phyloP scores from a whole-genome alignment of 2,113 vertebrate species.

The Lucifuga dentata region DNA sequence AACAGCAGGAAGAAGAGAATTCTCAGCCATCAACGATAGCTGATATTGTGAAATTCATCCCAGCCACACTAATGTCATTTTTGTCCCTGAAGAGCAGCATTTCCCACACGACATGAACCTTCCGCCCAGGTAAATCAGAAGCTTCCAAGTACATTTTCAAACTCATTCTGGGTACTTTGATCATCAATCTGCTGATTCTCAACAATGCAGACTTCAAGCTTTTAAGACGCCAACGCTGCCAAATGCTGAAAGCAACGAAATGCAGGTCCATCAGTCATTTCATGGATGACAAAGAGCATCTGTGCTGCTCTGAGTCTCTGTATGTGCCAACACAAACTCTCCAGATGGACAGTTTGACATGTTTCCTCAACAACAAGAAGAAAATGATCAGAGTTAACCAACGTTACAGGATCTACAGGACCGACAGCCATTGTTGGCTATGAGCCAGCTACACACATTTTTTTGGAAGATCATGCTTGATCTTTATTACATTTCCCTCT shows the following conservation, averaged over 20 bases:
- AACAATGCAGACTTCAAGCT: constrained; percentile 13
- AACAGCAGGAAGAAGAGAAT: not conserved
- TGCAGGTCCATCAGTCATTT: constrained; percentile 23
- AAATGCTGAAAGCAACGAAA: constrained; percentile 42
- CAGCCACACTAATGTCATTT: constrained; percentile 24
- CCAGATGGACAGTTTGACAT: constrained; percentile 34
- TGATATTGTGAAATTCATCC: constrained; percentile 6
- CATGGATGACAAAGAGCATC: constrained; percentile 4
- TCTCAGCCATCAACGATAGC: not conserved
- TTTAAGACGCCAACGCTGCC: constrained; percentile 10
- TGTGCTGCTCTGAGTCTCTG: not conserved
- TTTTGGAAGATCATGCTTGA: too few species aligned
- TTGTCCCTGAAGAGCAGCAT: not conserved
- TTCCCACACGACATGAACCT: constrained; percentile 28
- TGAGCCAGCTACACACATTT: too few species aligned
- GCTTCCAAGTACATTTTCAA: constrained; percentile 30
- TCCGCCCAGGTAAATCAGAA: constrained; percentile 43
- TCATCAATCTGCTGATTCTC: constrained; percentile 8
- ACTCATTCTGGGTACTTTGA: constrained; percentile 9
- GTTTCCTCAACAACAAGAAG: constrained; percentile 30
- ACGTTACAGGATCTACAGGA: constrained; percentile 8
- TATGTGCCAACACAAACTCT: constrained; percentile 49
- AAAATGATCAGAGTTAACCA: constrained; percentile 29
- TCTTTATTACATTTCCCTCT: too few species aligned
- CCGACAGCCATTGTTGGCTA: too few species aligned